Conservation (phyloP, 1,140 invertebrate species). For the Neodiprion fabricii region DNA sequence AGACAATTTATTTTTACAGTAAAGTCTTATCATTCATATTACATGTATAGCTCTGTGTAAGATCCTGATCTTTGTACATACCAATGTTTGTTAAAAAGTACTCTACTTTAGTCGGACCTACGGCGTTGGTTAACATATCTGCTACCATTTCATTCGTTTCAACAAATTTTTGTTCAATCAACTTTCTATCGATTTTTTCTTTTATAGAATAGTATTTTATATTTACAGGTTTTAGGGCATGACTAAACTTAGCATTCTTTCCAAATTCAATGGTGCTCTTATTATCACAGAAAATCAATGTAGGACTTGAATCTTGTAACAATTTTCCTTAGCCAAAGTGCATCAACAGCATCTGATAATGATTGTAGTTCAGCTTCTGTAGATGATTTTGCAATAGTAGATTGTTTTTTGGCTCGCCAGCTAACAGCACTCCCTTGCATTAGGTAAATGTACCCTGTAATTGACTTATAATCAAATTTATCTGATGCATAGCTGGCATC, state of each 20-base stretch:
- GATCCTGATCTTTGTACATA: too few relatives aligned
- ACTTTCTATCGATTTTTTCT: neutral
- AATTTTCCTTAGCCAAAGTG: neutral
- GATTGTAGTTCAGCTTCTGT: neutral
- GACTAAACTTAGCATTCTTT: neutral
- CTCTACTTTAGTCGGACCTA: too few relatives aligned
- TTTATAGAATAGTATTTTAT: neutral
- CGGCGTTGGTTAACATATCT: neutral
- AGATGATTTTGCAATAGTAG: neutral
- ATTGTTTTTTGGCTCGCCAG: neutral
- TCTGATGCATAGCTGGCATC: conserved; percentile 5
- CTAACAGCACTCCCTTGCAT: neutral
- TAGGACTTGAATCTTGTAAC: neutral
- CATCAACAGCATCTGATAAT: neutral
- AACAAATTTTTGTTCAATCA: neutral
- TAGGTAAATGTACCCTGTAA: neutral
- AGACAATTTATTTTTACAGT: too few relatives aligned
- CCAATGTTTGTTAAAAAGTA: too few relatives aligned
- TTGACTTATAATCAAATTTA: neutral
- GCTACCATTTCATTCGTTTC: neutral
- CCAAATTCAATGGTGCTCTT: neutral
- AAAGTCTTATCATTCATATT: too few relatives aligned
- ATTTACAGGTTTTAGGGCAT: neutral
- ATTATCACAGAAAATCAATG: neutral
- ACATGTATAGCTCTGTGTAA: too few relatives aligned